phyloP scores from a whole-genome alignment of 2,888 invertebrate species.

The Cistogaster globosa region DNA sequence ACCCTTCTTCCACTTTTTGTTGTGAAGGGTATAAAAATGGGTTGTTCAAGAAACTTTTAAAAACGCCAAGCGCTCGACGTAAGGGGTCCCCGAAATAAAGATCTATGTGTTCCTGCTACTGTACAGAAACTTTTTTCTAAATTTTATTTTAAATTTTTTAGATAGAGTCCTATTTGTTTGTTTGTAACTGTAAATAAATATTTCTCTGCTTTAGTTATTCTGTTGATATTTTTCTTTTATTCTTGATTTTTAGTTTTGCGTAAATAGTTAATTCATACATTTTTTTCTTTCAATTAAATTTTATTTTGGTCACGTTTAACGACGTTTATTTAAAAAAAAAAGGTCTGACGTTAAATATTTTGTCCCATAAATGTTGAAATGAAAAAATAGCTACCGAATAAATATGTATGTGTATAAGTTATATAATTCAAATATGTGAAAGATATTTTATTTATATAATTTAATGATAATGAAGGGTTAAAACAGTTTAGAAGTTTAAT shows the following conservation, averaged over 20 bases:
- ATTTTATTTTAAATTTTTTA: too few species aligned
- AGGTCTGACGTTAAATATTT: conserved; percentile 19
- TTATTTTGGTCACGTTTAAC: conserved; percentile 61
- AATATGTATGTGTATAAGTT: not conserved
- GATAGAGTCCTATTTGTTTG: too few species aligned
- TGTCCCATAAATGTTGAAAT: conserved; percentile 3
- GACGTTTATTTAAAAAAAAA: conserved; percentile 1
- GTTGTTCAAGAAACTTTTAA: too few species aligned
- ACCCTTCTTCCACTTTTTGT: too few species aligned
- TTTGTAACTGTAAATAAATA: not conserved
- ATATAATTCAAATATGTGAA: not conserved
- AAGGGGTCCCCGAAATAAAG: too few species aligned
- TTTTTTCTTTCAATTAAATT: conserved; percentile 3
- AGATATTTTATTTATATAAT: not conserved
- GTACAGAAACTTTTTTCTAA: too few species aligned
- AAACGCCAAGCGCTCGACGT: too few species aligned
- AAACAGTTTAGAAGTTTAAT: too few species aligned
- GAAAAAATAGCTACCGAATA: not conserved
- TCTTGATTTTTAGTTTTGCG: conserved; percentile 10
- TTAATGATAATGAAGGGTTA: not conserved
- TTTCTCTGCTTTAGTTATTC: conserved; percentile 16
- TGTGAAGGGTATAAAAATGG: too few species aligned
- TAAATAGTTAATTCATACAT: conserved; percentile 8
- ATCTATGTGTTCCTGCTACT: too few species aligned
- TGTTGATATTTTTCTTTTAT: conserved; percentile 3